phyloP scores from a whole-genome alignment of 2,113 vertebrate species.

The Xiphophorus maculatus region DNA sequence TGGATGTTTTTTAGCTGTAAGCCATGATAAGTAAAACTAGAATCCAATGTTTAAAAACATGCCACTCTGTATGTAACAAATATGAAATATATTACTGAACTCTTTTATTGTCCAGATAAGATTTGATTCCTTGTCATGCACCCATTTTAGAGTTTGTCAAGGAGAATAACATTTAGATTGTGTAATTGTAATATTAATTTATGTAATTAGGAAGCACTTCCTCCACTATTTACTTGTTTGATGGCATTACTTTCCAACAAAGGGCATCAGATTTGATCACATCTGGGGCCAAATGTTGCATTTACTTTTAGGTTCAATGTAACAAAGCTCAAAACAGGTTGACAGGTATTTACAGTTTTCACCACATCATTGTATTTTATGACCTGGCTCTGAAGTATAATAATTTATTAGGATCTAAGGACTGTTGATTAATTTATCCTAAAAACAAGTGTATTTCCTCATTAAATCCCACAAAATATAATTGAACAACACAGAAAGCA shows the following conservation, averaged over 20 bases:
- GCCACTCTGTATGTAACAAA: background rate
- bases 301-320: conserved; percentile 8
- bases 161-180: conserved; percentile 24
- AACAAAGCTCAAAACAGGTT: conserved; percentile 12
- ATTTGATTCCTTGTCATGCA: background rate
- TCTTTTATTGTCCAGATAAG: background rate
- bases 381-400: conserved; percentile 23
- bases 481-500: conserved; percentile 20
- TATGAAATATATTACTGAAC: background rate
- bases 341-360: background rate
- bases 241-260: background rate
- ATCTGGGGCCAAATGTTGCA: background rate
- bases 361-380: background rate
- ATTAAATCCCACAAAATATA: conserved; percentile 29
- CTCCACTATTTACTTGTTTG: background rate
- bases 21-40: background rate
- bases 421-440: conserved; percentile 25
- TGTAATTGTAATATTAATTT: conserved; percentile 12
- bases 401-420: conserved; percentile 26
- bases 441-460: conserved; percentile 18
- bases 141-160: conserved; percentile 30
- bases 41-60: background rate
- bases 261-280: background rate
- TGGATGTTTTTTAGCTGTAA: background rate
- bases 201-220: conserved; percentile 12